These are phyloP conservation scores for Sebastes iracundus DNA, from an alignment of 2,797 vertebrate genomes.

Conservation along the genomic window DNA sequence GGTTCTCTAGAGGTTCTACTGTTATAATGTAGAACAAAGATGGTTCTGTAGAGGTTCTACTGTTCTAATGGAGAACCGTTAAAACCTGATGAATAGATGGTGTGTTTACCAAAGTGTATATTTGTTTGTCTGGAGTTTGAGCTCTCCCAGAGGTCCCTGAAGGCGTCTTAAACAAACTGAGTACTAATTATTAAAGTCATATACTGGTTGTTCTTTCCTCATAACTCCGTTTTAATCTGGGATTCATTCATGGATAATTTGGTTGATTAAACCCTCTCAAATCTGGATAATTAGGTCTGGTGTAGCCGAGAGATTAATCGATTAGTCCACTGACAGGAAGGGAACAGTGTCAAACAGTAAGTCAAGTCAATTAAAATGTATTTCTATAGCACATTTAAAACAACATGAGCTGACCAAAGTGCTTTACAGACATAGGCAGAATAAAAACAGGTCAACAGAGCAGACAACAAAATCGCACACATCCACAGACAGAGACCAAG, in stretches of 20 bases:
- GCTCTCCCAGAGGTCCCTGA: constrained; percentile 1
- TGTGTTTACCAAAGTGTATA: not conserved
- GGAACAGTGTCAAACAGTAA: not conserved
- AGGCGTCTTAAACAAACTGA: not conserved
- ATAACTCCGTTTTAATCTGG: not conserved
- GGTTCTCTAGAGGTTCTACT: no score
- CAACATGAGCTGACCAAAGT: not conserved
- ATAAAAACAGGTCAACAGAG: not conserved
- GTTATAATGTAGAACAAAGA: no score
- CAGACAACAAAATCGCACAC: not conserved
- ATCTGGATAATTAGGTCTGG: not conserved
- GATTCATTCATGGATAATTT: not conserved
- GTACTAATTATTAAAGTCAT: not conserved
- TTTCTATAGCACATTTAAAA: no score
- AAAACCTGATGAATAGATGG: not conserved
- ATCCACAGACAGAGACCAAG: no score
- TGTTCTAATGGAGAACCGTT: no score
- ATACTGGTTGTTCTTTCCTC: not conserved
- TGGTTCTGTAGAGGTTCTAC: no score
- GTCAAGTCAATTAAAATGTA: no score
- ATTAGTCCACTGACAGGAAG: not conserved
- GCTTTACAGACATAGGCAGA: not conserved
- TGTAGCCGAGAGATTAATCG: not conserved
- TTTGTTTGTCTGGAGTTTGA: not conserved
- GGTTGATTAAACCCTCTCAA: not conserved